Base-by-base conservation (phyloP, 2,888 invertebrate species). In the Leptopilina myrica region DNA sequence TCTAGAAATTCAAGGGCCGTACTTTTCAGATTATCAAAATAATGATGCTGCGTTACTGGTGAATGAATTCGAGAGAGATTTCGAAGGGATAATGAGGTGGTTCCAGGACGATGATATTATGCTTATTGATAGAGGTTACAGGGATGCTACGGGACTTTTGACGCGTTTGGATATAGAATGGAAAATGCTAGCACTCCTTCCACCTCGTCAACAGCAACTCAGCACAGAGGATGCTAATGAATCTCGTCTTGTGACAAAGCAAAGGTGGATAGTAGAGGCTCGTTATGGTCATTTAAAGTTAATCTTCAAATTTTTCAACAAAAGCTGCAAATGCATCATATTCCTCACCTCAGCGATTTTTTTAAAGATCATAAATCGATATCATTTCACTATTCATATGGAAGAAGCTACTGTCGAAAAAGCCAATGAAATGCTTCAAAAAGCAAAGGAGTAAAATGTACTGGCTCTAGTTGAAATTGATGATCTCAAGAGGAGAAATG, bases 391-490 rank as follows among this genome's bases (percentile, higher is more conserved):
- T 9, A 77, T 83, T 78, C 0, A n/a, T 20, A 81, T 83, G 81
- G 67, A 81, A 79, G 78, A n/a, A n/a, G n/a, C 40, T 40, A 40
- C 40, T 40, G 40, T 6, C 6, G 40, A 3, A 40, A 40, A 6
- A 40, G 40, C 40, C 3, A 9, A 53, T 9, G 75, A 69, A 64
- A 14, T 78, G 53, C 79, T 81, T 1, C 79, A 76, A 43, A 46
- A 76, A 78, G 66, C 79, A 8, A 40, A n/a, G 53, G 75, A 81
- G 79, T 65, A 73, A 20, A 83, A 83, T 12, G 77, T 81, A 53
- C 79, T 82, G 77, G 80, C 79, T 26, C 56, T 78, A 7, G 78
- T 83, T n/a, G 79, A 80, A 73, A 76, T 77, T 9, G 81, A 83
- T 73, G 53, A 69, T 49, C 78, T 83, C 14, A 12, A n/a, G 5